These are phyloP conservation scores for Protaetia brevitarsis DNA, from an alignment of 1,140 invertebrate genomes.

Conservation along the genomic window DNA sequence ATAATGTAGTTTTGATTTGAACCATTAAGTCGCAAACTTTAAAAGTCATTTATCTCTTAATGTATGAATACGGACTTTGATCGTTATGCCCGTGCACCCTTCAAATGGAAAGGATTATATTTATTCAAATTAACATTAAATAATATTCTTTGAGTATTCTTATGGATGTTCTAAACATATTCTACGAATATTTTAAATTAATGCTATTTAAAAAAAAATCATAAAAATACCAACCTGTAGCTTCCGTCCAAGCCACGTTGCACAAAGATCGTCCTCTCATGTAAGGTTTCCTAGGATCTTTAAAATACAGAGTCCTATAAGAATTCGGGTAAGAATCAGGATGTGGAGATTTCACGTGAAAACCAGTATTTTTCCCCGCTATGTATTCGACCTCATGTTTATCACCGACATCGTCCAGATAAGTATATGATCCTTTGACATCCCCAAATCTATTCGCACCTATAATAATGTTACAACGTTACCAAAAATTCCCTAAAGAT, in stretches of 20 bases:
- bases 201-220: too few species aligned
- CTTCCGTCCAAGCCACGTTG: constrained; percentile 61
- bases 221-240: too few species aligned
- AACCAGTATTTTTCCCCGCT: constrained; percentile 67
- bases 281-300: constrained; percentile 54
- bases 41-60: too few species aligned
- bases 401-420: constrained; percentile 67
- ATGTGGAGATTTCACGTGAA: constrained; percentile 65
- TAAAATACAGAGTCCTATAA: constrained; percentile 57
- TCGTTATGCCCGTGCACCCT: too few species aligned
- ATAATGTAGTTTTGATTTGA: too few species aligned
- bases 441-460: constrained; percentile 44
- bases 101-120: too few species aligned
- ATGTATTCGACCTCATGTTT: constrained; percentile 69
- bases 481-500: background rate
- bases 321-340: constrained; percentile 59
- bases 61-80: too few species aligned
- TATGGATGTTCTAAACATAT: too few species aligned
- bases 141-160: too few species aligned
- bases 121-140: too few species aligned
- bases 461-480: constrained; percentile 20
- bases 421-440: constrained; percentile 61
- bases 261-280: constrained; percentile 59
- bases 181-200: too few species aligned
- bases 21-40: too few species aligned